These are phyloP conservation scores for Cettia cetti DNA, from an alignment of 2,113 vertebrate genomes.

Conservation along the genomic window DNA sequence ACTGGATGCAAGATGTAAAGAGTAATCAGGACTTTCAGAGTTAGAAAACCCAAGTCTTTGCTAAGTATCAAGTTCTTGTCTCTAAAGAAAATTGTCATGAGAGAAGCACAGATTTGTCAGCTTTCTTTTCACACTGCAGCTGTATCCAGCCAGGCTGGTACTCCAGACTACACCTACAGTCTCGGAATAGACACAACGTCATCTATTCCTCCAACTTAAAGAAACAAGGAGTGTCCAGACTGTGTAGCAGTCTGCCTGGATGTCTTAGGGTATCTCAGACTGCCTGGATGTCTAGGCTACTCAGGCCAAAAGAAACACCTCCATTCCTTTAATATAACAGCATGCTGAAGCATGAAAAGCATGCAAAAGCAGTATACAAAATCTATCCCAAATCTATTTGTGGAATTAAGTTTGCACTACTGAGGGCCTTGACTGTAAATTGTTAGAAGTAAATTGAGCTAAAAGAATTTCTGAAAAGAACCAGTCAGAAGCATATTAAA, in stretches of 20 bases:
- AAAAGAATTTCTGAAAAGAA: neutral
- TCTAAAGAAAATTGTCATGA: neutral
- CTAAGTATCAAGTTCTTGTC: neutral
- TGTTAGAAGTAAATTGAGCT: neutral
- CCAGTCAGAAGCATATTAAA: conserved; percentile 9
- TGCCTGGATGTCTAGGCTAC: neutral
- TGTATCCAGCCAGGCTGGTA: neutral
- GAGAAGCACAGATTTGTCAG: neutral
- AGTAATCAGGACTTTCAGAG: neutral
- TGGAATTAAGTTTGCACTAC: neutral
- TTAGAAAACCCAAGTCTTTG: neutral
- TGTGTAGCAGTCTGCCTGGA: neutral
- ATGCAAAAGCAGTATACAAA: neutral
- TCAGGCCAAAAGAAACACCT: neutral
- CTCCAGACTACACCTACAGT: neutral
- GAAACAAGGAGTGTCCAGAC: neutral
- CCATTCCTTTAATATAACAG: neutral
- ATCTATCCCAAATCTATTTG: neutral
- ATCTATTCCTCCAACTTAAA: neutral
- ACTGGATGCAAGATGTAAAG: neutral
- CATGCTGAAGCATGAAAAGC: neutral
- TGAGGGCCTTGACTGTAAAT: neutral
- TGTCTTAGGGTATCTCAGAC: neutral
- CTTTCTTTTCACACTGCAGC: neutral
- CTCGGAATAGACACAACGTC: neutral